phyloP scores from a whole-genome alignment of 2,797 vertebrate genomes.

The Anguilla marmorata region DNA sequence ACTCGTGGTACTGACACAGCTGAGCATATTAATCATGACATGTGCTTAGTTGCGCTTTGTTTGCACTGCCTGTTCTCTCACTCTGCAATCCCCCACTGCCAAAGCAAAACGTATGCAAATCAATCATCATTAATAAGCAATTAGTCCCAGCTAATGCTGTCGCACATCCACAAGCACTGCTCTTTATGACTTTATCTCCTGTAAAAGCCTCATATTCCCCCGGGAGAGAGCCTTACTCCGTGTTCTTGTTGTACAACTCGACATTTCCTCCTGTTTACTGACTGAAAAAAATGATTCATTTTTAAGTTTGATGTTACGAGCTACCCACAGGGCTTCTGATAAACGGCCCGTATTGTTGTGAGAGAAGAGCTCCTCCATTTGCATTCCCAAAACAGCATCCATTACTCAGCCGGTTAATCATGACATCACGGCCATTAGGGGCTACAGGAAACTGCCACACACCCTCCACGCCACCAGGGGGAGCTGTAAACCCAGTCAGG shows the following conservation, averaged over 20 bases:
- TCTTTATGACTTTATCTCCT: background rate
- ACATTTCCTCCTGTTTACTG: background rate
- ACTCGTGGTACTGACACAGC: background rate
- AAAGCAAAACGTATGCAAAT: background rate
- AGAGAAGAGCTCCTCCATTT: background rate
- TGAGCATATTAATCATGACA: background rate
- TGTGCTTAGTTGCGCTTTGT: background rate
- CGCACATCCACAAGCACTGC: background rate
- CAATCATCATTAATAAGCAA: conserved; percentile 16
- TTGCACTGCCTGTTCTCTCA: background rate
- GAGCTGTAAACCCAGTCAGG: too few species aligned
- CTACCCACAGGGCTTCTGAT: background rate
- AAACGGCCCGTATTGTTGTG: background rate
- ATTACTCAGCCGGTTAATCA: background rate
- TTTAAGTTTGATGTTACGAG: background rate
- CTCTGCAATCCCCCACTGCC: background rate
- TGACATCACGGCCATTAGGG: too few species aligned
- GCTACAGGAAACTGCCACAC: too few species aligned
- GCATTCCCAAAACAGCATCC: background rate
- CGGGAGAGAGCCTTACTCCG: background rate
- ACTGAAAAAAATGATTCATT: background rate
- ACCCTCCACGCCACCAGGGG: too few species aligned
- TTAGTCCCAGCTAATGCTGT: background rate
- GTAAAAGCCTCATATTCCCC: background rate
- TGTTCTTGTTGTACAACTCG: background rate